Evolutionary conservation across 2,888 invertebrate species (phyloP).

Genomic region (Tortrix viridana): DNA sequence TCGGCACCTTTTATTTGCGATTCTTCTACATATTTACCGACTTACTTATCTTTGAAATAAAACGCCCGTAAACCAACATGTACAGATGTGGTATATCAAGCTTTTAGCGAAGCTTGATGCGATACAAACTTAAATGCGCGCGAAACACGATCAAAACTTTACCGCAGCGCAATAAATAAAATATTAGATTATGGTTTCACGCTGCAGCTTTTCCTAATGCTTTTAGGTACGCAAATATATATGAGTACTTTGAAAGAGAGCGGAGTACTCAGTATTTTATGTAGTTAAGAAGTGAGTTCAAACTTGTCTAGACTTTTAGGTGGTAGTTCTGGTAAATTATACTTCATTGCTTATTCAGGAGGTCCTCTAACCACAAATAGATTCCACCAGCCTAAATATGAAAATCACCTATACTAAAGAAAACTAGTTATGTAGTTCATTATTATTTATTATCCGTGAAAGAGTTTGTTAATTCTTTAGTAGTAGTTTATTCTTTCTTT

Average conservation of each 20-base stretch:
- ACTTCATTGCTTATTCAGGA: conserved; percentile 13
- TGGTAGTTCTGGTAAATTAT: conserved; percentile 9
- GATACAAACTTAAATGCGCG: conserved; percentile 27
- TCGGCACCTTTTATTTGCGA: not conserved
- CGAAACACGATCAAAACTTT: conserved; percentile 30
- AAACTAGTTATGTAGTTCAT: too few relatives aligned
- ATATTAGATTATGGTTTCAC: conserved; percentile 25
- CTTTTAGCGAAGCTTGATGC: conserved; percentile 17
- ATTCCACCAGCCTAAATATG: not conserved
- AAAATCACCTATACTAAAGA: not conserved
- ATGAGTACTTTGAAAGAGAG: conserved; percentile 11
- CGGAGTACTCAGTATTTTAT: conserved; percentile 10
- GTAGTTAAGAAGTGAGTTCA: conserved; percentile 6
- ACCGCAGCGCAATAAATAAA: conserved; percentile 31
- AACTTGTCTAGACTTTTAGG: conserved; percentile 12
- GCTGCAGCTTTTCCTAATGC: conserved; percentile 20
- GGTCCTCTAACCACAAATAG: not conserved
- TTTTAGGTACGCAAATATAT: conserved; percentile 18
- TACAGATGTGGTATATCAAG: not conserved
- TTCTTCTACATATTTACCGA: too few relatives aligned
- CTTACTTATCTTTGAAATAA: too few relatives aligned
- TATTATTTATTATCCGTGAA: too few relatives aligned
- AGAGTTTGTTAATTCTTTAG: too few relatives aligned
- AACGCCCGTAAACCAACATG: not conserved
- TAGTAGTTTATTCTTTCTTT: too few relatives aligned